These are phyloP conservation scores for Protaetia brevitarsis DNA, from an alignment of 1,140 invertebrate species.

Conservation along the genomic window DNA sequence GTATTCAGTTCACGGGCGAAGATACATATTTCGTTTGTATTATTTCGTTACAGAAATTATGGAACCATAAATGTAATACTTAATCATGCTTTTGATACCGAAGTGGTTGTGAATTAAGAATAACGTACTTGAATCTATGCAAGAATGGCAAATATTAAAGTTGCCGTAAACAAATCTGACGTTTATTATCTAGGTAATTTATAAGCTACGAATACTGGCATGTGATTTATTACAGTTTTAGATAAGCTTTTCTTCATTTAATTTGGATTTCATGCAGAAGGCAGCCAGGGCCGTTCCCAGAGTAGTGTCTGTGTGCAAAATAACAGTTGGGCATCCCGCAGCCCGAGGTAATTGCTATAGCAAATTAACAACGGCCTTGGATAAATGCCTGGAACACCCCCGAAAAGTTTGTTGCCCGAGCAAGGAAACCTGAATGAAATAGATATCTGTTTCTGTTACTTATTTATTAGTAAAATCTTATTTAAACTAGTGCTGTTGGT, in stretches of 20 bases:
- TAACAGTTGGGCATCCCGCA: too few species aligned
- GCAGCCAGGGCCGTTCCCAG: too few species aligned
- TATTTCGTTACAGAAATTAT: conserved; percentile 1
- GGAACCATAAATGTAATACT: conserved; percentile 8
- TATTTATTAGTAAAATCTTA: too few species aligned
- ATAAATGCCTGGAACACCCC: too few species aligned
- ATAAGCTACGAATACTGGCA: neutral
- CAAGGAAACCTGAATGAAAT: too few species aligned
- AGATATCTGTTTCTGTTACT: too few species aligned
- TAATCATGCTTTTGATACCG: conserved; percentile 8
- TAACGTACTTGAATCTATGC: neutral
- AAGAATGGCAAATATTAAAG: conserved; percentile 9
- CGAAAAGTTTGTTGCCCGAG: too few species aligned
- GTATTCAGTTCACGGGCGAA: neutral
- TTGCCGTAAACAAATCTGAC: conserved; percentile 1
- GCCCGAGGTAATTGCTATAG: too few species aligned
- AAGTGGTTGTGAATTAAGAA: conserved; percentile 14
- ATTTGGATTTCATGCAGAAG: too few species aligned
- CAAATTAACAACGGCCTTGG: too few species aligned
- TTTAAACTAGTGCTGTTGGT: too few species aligned
- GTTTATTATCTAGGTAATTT: neutral
- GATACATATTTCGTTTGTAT: neutral
- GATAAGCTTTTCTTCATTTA: conserved; percentile 5
- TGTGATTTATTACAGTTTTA: neutral
- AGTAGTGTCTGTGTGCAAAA: too few species aligned